Base-by-base conservation (phyloP, 2,113 vertebrate species). In the Microcebus griseorufus region DNA sequence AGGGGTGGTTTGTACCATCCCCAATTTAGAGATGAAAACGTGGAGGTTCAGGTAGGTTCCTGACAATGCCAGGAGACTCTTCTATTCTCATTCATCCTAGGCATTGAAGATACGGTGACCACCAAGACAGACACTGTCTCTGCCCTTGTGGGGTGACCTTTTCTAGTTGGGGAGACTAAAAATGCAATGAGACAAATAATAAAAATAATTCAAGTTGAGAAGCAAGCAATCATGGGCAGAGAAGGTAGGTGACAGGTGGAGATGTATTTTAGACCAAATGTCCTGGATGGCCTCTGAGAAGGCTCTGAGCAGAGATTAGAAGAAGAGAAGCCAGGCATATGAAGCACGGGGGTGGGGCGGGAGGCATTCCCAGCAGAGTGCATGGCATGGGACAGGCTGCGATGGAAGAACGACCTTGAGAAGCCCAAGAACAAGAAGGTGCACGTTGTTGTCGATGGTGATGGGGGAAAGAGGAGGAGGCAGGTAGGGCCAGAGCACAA, bases 251-350 rank as follows among this genome's bases (percentile, higher is more conserved):
- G 6, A 3, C 0, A 76, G 55, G 25, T 10, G 3, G 12, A 75
- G 16, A 55, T 55, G 39, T 23, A n/a, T 11, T 67, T 70, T 42
- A 9, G 2, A 9, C 22, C 25, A 10, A 62, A 39, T 17, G 37
- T 37, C 20, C 27, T 5, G 9, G 6, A 25, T 0, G 1, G 42
- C 37, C 37, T 73, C 18, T 62, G 53, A 73, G 85, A 39, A 29
- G 34, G 6, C n/a, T 7, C 0, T 29, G 51, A 34, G 32, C 39
- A 22, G 9, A 14, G 1, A 18, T 2, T 0, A 58, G 73, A 70
- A 39, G 60, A 39, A 34, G 20, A 69, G 42, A 22, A 37, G 34
- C 51, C 17, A 25, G 37, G 16, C 18, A 16, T 2, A 2, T 10
- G 25, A 76, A 34, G 16, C 23, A 8, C 1, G 39, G 37, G 8